These are phyloP conservation scores for Oxytorus armatus DNA, from an alignment of 2,888 invertebrate species.

Conservation along the genomic window DNA sequence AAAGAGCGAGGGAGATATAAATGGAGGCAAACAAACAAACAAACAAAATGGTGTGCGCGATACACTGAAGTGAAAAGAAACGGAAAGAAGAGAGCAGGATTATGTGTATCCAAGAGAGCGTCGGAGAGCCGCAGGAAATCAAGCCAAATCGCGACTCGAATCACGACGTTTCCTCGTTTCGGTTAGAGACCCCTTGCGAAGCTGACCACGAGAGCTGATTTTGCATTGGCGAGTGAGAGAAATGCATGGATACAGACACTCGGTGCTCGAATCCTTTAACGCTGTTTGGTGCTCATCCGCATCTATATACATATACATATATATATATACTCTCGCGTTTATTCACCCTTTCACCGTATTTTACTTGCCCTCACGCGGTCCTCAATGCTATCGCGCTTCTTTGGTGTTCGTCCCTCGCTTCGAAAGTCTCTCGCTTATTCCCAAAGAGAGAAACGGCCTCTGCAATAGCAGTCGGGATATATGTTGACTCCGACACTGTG, in stretches of 20 bases:
- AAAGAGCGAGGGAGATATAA: slow-evolving; percentile 44
- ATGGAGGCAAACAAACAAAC: slow-evolving; percentile 30
- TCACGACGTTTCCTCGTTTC: slow-evolving; percentile 77
- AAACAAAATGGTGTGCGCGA: slow-evolving; percentile 23
- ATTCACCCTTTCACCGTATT: slow-evolving; percentile 72
- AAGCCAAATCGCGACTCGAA: slow-evolving; percentile 69
- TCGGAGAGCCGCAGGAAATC: slow-evolving; percentile 29
- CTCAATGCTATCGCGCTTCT: slow-evolving; percentile 74
- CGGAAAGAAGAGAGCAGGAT: slow-evolving; percentile 9
- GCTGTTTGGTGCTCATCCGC: slow-evolving; percentile 58
- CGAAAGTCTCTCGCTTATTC: slow-evolving; percentile 37
- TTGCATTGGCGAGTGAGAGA: slow-evolving; percentile 25
- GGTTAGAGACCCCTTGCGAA: slow-evolving; percentile 68
- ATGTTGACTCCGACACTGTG: slow-evolving; percentile 36
- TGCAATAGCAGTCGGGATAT: slow-evolving; percentile 28
- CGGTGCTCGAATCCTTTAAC: slow-evolving; percentile 66
- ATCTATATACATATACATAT: slow-evolving; percentile 6
- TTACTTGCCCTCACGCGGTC: slow-evolving; percentile 68
- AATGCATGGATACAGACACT: slow-evolving; percentile 45
- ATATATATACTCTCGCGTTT: slow-evolving; percentile 15
- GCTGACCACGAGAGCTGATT: slow-evolving; percentile 27
- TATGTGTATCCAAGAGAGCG: slow-evolving; percentile 15
- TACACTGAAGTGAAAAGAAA: slow-evolving; percentile 31
- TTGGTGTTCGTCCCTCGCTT: slow-evolving; percentile 52
- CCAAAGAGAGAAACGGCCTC: slow-evolving; percentile 40